These are phyloP conservation scores for Patella vulgata DNA, from an alignment of 1,140 invertebrate genomes.

Conservation along the genomic window DNA sequence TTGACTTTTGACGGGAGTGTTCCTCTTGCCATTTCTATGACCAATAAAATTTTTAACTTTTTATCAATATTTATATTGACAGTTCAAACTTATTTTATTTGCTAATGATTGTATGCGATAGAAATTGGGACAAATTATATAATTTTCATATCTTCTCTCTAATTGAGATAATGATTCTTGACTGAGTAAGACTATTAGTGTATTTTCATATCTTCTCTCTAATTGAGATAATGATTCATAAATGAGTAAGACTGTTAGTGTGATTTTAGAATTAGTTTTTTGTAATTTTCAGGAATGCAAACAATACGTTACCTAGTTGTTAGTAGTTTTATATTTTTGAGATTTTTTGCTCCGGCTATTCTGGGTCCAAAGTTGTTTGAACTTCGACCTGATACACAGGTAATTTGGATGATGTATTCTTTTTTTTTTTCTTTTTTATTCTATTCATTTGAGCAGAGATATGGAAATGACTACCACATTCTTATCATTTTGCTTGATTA, in stretches of 20 bases:
- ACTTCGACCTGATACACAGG: slow-evolving; percentile 76
- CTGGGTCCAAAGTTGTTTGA: slow-evolving; percentile 90
- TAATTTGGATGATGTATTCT: slow-evolving; percentile 67
- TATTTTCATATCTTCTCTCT: background rate
- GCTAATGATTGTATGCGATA: too few relatives aligned
- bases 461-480: too few relatives aligned
- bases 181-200: background rate
- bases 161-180: background rate
- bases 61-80: too few relatives aligned
- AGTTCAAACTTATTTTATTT: too few relatives aligned
- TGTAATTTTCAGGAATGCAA: slow-evolving; percentile 73
- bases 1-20: too few relatives aligned
- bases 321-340: slow-evolving; percentile 92
- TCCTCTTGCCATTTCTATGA: too few relatives aligned
- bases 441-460: too few relatives aligned
- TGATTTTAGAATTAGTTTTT: too few relatives aligned
- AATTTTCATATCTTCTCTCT: background rate
- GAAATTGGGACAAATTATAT: too few relatives aligned
- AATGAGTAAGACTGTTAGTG: background rate
- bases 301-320: slow-evolving; percentile 92
- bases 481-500: background rate
- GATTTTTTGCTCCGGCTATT: slow-evolving; percentile 95
- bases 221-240: background rate
- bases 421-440: too few relatives aligned
- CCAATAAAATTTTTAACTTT: too few relatives aligned